These are phyloP conservation scores for Leptinotarsa defecta DNA, from an alignment of 1,140 invertebrate species.

Conservation along the genomic window DNA sequence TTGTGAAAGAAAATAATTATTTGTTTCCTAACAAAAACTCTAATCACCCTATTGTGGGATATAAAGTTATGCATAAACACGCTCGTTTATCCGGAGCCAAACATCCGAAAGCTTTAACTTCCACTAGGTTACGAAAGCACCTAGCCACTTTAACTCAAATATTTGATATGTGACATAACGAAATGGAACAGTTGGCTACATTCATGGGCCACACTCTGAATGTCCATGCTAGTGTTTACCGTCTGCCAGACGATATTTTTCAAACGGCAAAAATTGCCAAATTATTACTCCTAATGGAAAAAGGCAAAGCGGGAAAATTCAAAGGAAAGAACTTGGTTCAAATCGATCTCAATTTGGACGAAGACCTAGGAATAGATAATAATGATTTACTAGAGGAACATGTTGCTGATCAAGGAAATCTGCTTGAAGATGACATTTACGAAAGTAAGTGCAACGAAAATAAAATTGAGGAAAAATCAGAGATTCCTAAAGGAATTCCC, in stretches of 20 bases:
- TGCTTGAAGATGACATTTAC: not conserved
- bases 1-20: constrained; percentile 30
- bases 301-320: constrained; percentile 45
- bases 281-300: constrained; percentile 52
- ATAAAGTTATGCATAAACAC: constrained; percentile 48
- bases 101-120: constrained; percentile 45
- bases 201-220: constrained; percentile 42
- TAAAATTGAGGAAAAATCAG: not conserved
- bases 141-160: constrained; percentile 52
- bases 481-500: no score
- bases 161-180: constrained; percentile 48
- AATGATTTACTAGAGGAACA: not conserved
- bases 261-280: constrained; percentile 52
- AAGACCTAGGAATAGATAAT: constrained; percentile 26
- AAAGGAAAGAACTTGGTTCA: constrained; percentile 51
- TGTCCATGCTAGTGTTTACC: constrained; percentile 36
- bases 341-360: constrained; percentile 49
- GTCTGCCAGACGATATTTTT: constrained; percentile 47
- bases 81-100: constrained; percentile 43
- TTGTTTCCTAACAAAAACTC: constrained; percentile 43
- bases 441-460: not conserved
- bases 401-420: no score
- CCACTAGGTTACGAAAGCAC: constrained; percentile 50
- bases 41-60: constrained; percentile 42
- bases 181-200: constrained; percentile 46